Conservation (phyloP, 92 coral and sea anemone genomes). For the Micromussa lordhowensis region DNA sequence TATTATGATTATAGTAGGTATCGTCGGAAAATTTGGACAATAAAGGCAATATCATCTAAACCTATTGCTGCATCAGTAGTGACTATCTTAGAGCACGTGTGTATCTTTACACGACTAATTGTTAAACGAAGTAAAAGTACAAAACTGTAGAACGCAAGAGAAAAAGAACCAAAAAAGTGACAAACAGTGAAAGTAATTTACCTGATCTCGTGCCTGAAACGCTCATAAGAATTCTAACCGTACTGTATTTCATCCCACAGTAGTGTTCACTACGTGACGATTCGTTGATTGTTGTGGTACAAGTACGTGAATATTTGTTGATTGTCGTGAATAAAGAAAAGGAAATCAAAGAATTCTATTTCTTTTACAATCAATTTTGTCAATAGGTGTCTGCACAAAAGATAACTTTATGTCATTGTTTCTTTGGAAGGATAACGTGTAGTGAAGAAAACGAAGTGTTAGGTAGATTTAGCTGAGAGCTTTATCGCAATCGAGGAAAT, state of each 20-base stretch:
- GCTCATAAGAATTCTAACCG: too few species aligned
- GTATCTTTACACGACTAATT: too few species aligned
- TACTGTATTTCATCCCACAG: too few species aligned
- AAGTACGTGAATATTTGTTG: neutral
- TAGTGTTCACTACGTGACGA: too few species aligned
- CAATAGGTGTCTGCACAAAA: neutral
- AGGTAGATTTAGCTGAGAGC: neutral
- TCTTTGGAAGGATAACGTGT: slow-evolving; percentile 16
- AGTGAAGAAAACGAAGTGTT: neutral
- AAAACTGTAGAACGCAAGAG: neutral
- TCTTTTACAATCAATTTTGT: neutral
- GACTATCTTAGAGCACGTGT: too few species aligned
- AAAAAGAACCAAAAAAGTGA: too few species aligned
- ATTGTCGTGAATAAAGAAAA: neutral
- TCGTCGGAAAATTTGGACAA: too few species aligned
- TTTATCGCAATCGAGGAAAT: neutral
- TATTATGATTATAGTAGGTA: too few species aligned
- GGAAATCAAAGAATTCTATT: neutral
- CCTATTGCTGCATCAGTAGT: too few species aligned
- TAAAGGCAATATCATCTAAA: too few species aligned
- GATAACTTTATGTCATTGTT: neutral
- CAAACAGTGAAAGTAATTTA: neutral
- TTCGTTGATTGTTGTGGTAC: too few species aligned
- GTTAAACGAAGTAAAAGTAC: too few species aligned
- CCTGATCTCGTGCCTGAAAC: neutral